Conservation (phyloP, 2,888 invertebrate species). For the Drosophila imparisetae region DNA sequence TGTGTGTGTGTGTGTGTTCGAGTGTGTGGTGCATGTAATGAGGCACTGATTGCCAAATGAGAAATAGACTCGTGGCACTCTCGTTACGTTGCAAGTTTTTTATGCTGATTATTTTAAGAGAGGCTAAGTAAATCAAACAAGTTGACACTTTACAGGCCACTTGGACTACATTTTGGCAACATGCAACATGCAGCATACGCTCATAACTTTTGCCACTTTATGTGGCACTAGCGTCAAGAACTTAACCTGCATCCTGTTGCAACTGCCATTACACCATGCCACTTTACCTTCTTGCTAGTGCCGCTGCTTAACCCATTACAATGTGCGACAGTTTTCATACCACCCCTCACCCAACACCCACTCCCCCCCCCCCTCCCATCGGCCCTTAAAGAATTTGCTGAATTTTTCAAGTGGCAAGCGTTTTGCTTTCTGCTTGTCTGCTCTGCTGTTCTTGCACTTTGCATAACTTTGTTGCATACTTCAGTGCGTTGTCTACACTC, state of each 20-base stretch:
- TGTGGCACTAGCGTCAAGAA: slow-evolving; percentile 73
- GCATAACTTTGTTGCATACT: slow-evolving; percentile 79
- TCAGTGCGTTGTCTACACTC: slow-evolving; percentile 48
- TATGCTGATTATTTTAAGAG: slow-evolving; percentile 64
- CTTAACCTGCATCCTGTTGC: slow-evolving; percentile 79
- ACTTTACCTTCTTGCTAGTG: slow-evolving; percentile 25
- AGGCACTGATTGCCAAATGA: slow-evolving; percentile 78
- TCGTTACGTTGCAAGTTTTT: slow-evolving; percentile 36
- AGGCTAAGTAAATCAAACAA: slow-evolving; percentile 73
- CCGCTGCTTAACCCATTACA: slow-evolving; percentile 68
- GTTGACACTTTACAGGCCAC: slow-evolving; percentile 70
- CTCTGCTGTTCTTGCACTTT: slow-evolving; percentile 66
- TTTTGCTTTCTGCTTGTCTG: slow-evolving; percentile 58
- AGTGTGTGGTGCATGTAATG: slow-evolving; percentile 67
- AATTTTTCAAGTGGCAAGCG: slow-evolving; percentile 74
- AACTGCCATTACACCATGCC: slow-evolving; percentile 46
- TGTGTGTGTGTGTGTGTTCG: not conserved
- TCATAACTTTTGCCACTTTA: slow-evolving; percentile 74
- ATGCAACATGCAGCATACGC: slow-evolving; percentile 39
- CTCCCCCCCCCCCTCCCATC: not conserved
- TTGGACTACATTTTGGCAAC: slow-evolving; percentile 49
- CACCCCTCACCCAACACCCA: not conserved
- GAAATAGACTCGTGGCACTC: slow-evolving; percentile 61
- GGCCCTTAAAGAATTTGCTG: slow-evolving; percentile 40
- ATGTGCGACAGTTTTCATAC: slow-evolving; percentile 67